A percentile compares a stretch with the other conserved stretches of the same genome.
These are phyloP conservation scores for Sarcophaga subvicina DNA, from an alignment of 2,888 invertebrate genomes.

Conservation along the genomic window DNA sequence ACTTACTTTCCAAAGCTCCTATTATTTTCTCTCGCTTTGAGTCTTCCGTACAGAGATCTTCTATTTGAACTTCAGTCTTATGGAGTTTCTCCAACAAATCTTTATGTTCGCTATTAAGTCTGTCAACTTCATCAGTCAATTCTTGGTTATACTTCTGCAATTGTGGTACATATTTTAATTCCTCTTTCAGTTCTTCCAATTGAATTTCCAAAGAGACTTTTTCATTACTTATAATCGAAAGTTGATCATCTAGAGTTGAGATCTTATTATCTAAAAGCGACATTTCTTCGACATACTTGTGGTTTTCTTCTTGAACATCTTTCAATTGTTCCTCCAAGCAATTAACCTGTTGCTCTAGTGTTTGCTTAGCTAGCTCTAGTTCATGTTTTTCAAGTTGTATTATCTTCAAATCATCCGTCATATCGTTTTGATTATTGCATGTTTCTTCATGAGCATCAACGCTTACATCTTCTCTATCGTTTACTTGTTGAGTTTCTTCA, in stretches of 20 bases:
- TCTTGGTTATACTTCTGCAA: conserved; percentile 45
- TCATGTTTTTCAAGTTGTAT: conserved; percentile 19
- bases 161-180: conserved; percentile 20
- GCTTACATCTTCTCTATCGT: background rate
- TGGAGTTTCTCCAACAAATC: conserved; percentile 44
- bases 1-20: conserved; percentile 52
- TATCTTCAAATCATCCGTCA: no score
- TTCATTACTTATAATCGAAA: background rate
- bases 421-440: background rate
- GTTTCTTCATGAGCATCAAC: background rate
- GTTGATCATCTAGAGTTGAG: conserved; percentile 20
- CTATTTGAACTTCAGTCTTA: conserved; percentile 57
- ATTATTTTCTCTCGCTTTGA: conserved; percentile 26
- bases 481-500: conserved; percentile 3
- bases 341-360: conserved; percentile 15
- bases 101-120: conserved; percentile 36
- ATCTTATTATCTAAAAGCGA: conserved; percentile 26
- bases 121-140: conserved; percentile 36
- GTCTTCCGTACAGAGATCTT: conserved; percentile 41
- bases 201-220: conserved; percentile 36
- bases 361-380: background rate
- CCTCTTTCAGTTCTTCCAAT: conserved; percentile 34
- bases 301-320: conserved; percentile 33
- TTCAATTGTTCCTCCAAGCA: conserved; percentile 18
- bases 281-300: conserved; percentile 14